Evolutionary conservation across 1,140 invertebrate genomes (phyloP).

Genomic region (Solen grandis): DNA sequence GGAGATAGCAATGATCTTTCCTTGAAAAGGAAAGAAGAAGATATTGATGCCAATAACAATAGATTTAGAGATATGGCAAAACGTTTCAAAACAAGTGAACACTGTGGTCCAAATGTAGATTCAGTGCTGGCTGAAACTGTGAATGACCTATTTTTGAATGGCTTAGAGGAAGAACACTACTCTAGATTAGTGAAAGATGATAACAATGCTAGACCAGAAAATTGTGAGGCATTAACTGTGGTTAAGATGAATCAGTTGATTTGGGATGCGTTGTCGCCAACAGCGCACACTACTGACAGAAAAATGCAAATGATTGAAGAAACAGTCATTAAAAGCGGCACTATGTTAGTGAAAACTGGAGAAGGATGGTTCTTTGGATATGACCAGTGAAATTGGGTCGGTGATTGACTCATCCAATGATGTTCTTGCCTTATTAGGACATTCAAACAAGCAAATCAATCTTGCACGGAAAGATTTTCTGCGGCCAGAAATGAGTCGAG

Average conservation of each 20-base stretch:
- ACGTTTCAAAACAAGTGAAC: constrained; percentile 18
- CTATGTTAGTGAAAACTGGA: constrained; percentile 29
- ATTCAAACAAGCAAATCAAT: constrained; percentile 50
- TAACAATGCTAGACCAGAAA: constrained; percentile 29
- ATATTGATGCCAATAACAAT: constrained; percentile 4
- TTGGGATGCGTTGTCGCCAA: constrained; percentile 14
- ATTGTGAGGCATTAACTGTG: constrained; percentile 42
- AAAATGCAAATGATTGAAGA: constrained; percentile 49
- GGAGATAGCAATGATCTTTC: no score
- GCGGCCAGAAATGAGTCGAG: constrained; percentile 26
- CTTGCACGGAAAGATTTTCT: constrained; percentile 35
- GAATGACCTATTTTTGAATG: constrained; percentile 47
- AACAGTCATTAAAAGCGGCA: constrained; percentile 36
- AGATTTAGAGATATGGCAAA: constrained; percentile 17
- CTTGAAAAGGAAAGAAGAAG: no score
- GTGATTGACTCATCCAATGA: constrained; percentile 29
- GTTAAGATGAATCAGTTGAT: constrained; percentile 43
- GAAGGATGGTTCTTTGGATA: not conserved
- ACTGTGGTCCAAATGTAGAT: constrained; percentile 19
- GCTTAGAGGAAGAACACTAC: constrained; percentile 45
- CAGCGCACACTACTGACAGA: constrained; percentile 21
- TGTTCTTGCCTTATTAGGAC: constrained; percentile 27
- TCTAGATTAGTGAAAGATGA: constrained; percentile 35
- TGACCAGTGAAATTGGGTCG: not conserved
- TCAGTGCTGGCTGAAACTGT: constrained; percentile 24